A percentile compares a stretch with the other conserved stretches of the same genome.
phyloP scores from a whole-genome alignment of 2,888 invertebrate species.

The Phaedon cochleariae region DNA sequence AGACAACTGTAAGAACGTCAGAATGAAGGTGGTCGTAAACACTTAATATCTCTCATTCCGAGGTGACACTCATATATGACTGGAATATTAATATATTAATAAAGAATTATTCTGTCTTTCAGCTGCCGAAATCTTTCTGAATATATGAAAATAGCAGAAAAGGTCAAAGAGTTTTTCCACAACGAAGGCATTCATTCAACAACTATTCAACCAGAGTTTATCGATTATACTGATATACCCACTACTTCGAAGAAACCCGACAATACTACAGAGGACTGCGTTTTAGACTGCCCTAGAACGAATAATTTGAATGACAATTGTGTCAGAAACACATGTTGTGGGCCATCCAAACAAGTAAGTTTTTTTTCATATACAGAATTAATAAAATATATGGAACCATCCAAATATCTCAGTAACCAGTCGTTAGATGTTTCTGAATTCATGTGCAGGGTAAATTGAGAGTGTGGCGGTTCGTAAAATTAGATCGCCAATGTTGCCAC shows the following conservation, averaged over 20 bases:
- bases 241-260: conserved; percentile 58
- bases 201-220: conserved; percentile 98
- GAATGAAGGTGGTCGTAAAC: too few relatives aligned
- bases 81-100: too few relatives aligned
- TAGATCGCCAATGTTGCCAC: too few relatives aligned
- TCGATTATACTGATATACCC: conserved; percentile 73
- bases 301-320: conserved; percentile 70
- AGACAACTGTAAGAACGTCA: too few relatives aligned
- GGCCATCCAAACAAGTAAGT: conserved; percentile 78
- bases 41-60: too few relatives aligned
- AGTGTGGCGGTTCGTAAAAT: too few relatives aligned
- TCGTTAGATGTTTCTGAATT: too few relatives aligned
- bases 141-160: conserved; percentile 96
- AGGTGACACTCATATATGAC: too few relatives aligned
- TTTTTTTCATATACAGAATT: too few relatives aligned
- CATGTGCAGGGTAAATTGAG: too few relatives aligned
- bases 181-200: conserved; percentile 99
- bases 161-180: conserved; percentile 97
- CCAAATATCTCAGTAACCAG: too few relatives aligned
- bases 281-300: conserved; percentile 87
- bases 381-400: too few relatives aligned
- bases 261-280: conserved; percentile 75
- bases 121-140: conserved; percentile 93
- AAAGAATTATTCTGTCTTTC: conserved; percentile 23
- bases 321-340: conserved; percentile 88